Evolutionary conservation across 2,888 invertebrate genomes (phyloP).

Genomic region (Epirrhoe tristata): DNA sequence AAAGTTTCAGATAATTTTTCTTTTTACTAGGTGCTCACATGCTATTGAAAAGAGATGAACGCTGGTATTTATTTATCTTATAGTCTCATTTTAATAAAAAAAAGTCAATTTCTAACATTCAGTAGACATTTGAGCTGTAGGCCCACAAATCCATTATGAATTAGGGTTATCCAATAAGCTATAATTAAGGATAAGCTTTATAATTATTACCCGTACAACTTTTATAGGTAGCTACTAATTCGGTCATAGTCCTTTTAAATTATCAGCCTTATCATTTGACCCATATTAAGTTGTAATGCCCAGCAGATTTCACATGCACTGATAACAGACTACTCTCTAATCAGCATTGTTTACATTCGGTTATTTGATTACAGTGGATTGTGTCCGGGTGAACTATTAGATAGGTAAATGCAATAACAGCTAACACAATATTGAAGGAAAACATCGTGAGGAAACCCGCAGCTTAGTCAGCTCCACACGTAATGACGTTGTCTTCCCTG

Average conservation of each 20-base stretch:
- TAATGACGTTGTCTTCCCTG: too few relatives aligned
- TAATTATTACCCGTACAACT: neutral
- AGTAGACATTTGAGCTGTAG: too few relatives aligned
- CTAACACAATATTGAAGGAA: too few relatives aligned
- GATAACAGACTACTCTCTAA: slow-evolving; percentile 45
- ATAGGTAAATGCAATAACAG: slow-evolving; percentile 1
- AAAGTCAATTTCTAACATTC: too few relatives aligned
- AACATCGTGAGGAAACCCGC: too few relatives aligned
- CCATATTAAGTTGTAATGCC: slow-evolving; percentile 36
- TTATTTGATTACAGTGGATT: slow-evolving; percentile 12
- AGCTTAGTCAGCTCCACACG: too few relatives aligned
- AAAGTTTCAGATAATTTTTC: too few relatives aligned
- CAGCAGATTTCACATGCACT: slow-evolving; percentile 47
- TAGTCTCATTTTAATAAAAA: too few relatives aligned
- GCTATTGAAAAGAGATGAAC: too few relatives aligned
- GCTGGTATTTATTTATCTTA: too few relatives aligned
- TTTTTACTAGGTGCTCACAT: too few relatives aligned
- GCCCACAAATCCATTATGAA: too few relatives aligned
- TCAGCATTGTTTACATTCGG: slow-evolving; percentile 30
- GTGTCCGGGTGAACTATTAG: slow-evolving; percentile 23
- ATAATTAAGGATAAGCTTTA: neutral
- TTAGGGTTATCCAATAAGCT: neutral
- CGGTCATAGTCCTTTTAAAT: slow-evolving; percentile 9
- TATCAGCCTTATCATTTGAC: slow-evolving; percentile 49
- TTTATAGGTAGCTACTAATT: neutral